These are phyloP conservation scores for Paraescarpia echinospica DNA, from an alignment of 1,140 invertebrate genomes.

Conservation along the genomic window DNA sequence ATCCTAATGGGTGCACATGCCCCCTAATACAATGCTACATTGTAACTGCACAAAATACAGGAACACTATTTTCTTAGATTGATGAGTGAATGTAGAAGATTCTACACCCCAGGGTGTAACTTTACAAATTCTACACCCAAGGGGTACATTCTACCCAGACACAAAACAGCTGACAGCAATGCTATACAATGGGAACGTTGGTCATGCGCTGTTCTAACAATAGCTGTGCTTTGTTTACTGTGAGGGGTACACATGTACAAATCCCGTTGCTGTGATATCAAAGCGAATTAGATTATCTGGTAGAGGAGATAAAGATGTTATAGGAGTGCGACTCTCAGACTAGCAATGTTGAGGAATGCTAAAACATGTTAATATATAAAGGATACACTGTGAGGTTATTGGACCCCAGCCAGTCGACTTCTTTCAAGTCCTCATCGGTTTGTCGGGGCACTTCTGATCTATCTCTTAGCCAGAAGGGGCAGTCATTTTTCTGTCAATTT, in stretches of 20 bases:
- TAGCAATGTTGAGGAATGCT: background rate
- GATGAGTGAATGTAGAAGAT: background rate
- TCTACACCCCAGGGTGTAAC: background rate
- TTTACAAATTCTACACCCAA: background rate
- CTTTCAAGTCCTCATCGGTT: background rate
- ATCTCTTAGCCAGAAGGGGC: background rate
- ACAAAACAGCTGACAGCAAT: background rate
- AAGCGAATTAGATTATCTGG: background rate
- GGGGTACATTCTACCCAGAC: background rate
- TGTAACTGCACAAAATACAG: background rate
- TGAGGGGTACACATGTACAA: background rate
- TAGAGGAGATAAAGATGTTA: background rate
- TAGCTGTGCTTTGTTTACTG: background rate
- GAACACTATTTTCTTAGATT: background rate
- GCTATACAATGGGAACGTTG: background rate
- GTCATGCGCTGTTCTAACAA: background rate
- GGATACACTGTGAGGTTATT: background rate
- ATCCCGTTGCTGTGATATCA: background rate
- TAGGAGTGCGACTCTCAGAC: background rate
- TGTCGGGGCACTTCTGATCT: background rate
- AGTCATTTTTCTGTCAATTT: background rate
- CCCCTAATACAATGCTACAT: background rate
- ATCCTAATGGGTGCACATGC: background rate
- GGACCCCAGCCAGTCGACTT: background rate
- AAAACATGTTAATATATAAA: background rate